Base-by-base conservation (phyloP, 2,797 vertebrate species). In the Botia kubotai region DNA sequence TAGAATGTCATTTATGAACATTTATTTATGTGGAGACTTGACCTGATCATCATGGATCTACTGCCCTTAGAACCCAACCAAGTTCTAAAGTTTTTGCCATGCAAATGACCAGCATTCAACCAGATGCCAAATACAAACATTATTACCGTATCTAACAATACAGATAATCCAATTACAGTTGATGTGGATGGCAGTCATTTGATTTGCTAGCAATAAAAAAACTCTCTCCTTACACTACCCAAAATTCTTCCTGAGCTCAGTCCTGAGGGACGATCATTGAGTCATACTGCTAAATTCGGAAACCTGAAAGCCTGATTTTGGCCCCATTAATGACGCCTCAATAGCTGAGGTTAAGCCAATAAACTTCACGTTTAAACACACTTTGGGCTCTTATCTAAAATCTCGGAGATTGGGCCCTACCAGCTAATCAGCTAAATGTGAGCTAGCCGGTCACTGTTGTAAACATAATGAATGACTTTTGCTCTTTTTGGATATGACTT, bases 401-500 rank as follows among this genome's bases (percentile, higher is more conserved):
- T 29, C 17, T 19, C 57, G 52, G 12, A 73, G 43, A 10, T 60
- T 80, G 78, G 78, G 46, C 17, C 11, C 4, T 46, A 63, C 10
- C n/a, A 16, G 46, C 57, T 55, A 63, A 72, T 79, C 70, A 67
- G 29, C n/a, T n/a, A 8, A 73, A 66, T 73, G 70, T 33, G 48
- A 66, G 16, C 21, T 48, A 6, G 8, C 19, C 26, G 29, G 6
- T 67, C 23, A n/a, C 50, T 50, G 73, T 39, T 84, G 75, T 83
- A 85, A 85, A 85, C 72, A 85, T 55, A 67, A 33, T 10, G 55
- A 74, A 48, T 46, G 60, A 57, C 19, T 55, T 36, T 58, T 67
- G 72, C 79, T 84, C 75, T 71, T 67, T 77, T 80, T 85, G 69
- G 73, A 72, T 76, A 75, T 73, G 81, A 72, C 77, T 77, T 58